Evolutionary conservation across 2,113 vertebrate species (phyloP).

Genomic region (Riparia riparia): DNA sequence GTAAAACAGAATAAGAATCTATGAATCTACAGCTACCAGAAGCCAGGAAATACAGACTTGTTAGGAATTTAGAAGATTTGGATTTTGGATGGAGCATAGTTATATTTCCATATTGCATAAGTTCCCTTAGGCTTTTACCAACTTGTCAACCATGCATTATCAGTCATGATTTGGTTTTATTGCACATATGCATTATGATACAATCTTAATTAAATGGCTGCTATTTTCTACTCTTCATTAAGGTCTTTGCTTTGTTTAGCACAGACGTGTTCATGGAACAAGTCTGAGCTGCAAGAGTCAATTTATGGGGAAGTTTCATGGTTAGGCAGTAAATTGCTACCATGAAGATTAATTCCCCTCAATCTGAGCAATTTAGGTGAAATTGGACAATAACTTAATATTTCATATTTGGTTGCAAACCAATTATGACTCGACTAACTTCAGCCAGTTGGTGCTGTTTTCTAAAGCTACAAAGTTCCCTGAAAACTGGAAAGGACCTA

Average conservation of each 20-base stretch:
- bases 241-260: background rate
- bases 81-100: background rate
- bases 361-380: background rate
- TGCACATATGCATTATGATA: background rate
- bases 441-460: background rate
- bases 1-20: background rate
- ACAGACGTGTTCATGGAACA: background rate
- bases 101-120: background rate
- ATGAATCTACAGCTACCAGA: background rate
- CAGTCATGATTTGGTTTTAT: background rate
- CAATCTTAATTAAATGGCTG: background rate
- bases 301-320: background rate
- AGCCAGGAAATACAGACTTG: background rate
- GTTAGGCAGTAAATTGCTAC: background rate
- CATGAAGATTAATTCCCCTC: background rate
- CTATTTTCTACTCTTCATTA: background rate
- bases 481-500: background rate
- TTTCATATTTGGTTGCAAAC: background rate
- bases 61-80: background rate
- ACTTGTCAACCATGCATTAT: background rate
- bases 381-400: background rate
- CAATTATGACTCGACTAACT: background rate
- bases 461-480: background rate
- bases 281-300: background rate
- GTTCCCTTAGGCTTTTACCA: background rate